Evolutionary conservation across 1,140 invertebrate genomes (phyloP), one percentile per base, ranked within the genome.

Genomic region (Drosophila sucinea): DNA sequence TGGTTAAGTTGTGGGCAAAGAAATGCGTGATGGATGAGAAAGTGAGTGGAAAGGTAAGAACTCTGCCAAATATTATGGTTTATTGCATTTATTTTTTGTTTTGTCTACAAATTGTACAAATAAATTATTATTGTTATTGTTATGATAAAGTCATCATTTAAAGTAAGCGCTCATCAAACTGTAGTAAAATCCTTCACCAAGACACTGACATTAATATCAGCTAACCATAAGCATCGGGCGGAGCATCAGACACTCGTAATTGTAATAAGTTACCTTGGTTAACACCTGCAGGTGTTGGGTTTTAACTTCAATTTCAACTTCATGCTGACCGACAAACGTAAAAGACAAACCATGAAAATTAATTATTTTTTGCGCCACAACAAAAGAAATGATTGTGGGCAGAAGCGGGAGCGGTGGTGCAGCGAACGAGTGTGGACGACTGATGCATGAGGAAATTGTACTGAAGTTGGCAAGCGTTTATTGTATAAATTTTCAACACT

Each of bases 391-490:
- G 10, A 47, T 10, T n/a, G 44, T n/a, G 6, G 3, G 7, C 3
- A 2, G 60, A 38, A 54, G 29, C 32, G 63, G 67, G 61, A 51
- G 40, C 47, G 30, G 30, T 2, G 4, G 30, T 3, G 35, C 35
- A 38, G 35, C 3, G 35, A 38, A 10, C 35, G 79, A 85, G 75
- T 73, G 71, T 60, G 47, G 67, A 77, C 55, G 72, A 77, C 64
- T 81, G 79, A 81, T 86, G 72, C 68, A 69, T 79, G 79, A 58
- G 79, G 72, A 87, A 87, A 87, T 82, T 82, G 64, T 70, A 69
- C 70, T 73, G 65, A 71, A 71, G 54, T 66, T 67, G 35, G 44
- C 67, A 57, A 57, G 68, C 64, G 70, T 84, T 77, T 85, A 77
- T 80, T 85, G 74, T 85, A 81, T 85, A 81, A 62, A 85, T 85